A percentile compares a stretch with the other conserved stretches of the same genome.
Evolutionary conservation across 2,113 vertebrate genomes (phyloP).

Genomic region (Pipra filicauda): DNA sequence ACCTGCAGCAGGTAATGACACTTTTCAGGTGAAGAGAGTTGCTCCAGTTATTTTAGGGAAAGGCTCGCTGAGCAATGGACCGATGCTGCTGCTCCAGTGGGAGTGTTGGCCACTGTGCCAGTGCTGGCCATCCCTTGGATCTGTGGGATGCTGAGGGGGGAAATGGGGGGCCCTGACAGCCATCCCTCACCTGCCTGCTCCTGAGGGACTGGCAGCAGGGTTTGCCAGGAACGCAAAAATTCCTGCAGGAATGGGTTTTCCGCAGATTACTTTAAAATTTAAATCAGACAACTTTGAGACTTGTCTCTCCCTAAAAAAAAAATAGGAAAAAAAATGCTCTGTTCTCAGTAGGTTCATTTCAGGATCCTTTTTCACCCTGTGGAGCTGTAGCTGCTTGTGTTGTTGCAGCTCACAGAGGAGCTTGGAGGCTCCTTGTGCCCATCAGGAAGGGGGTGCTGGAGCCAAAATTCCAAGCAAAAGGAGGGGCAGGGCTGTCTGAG

Average conservation of each 20-base stretch:
- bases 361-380: neutral
- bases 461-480: neutral
- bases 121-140: neutral
- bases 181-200: neutral
- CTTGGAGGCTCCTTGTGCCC: neutral
- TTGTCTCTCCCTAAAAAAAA: neutral
- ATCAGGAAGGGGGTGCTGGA: accelerated
- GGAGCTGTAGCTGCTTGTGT: neutral
- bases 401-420: neutral
- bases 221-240: neutral
- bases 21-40: neutral
- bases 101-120: neutral
- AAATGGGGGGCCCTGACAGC: neutral
- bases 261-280: neutral
- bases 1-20: neutral
- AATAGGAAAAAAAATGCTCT: neutral
- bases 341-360: neutral
- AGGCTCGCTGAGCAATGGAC: neutral
- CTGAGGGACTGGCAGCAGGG: neutral
- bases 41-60: neutral
- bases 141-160: neutral
- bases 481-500: neutral
- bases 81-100: neutral
- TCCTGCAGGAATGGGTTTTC: neutral
- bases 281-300: neutral